A percentile compares a stretch with the other conserved stretches of the same genome.
These are phyloP conservation scores for Papilio dardanus DNA, from an alignment of 1,140 invertebrate species.

Conservation along the genomic window DNA sequence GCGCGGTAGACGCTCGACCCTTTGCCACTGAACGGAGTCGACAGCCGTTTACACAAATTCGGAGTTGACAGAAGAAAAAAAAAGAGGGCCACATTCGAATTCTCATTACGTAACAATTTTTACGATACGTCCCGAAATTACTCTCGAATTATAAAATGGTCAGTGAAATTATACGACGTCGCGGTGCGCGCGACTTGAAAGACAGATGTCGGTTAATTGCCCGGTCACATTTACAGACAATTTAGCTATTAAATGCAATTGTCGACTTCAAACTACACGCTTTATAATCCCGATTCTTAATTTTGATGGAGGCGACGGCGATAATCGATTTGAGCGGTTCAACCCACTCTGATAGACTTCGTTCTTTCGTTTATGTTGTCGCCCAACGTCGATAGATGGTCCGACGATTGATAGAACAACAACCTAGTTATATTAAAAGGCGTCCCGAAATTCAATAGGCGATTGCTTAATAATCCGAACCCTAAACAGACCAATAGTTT, in stretches of 20 bases:
- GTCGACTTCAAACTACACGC: slow-evolving; percentile 24
- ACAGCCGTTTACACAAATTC: slow-evolving; percentile 14
- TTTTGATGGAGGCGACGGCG: not conserved
- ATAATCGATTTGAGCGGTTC: slow-evolving; percentile 5
- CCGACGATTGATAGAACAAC: no score
- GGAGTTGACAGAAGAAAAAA: slow-evolving; percentile 16
- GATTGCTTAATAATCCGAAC: no score
- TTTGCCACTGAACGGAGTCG: not conserved
- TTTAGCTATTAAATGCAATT: slow-evolving; percentile 42
- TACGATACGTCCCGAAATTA: slow-evolving; percentile 38
- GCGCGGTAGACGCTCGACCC: not conserved
- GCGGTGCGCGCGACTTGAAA: slow-evolving; percentile 22
- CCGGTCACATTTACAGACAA: slow-evolving; percentile 35
- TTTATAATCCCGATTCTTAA: slow-evolving; percentile 33
- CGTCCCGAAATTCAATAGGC: no score
- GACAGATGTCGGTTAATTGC: slow-evolving; percentile 36
- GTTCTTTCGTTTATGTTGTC: not conserved
- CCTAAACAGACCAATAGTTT: not conserved
- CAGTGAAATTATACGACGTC: slow-evolving; percentile 25
- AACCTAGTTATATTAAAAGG: no score
- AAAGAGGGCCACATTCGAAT: slow-evolving; percentile 30
- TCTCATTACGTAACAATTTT: slow-evolving; percentile 38
- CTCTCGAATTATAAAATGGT: slow-evolving; percentile 37
- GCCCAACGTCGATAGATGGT: not conserved
- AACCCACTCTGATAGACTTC: not conserved